Conservation (phyloP, 1,140 invertebrate species). For the Centruroides sculpturatus region DNA sequence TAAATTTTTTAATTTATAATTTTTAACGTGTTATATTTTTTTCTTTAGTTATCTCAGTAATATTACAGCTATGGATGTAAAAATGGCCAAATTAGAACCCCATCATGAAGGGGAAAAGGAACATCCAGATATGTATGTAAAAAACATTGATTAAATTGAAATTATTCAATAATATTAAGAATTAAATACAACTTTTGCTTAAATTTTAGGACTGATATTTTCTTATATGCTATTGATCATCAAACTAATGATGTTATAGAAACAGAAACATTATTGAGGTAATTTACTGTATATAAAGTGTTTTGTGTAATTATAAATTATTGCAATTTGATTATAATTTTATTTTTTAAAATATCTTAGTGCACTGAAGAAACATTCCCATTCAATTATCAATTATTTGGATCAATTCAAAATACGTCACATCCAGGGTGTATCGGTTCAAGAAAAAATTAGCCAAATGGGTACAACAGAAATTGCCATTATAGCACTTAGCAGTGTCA, state of each 20-base stretch:
- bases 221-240: constrained; percentile 66
- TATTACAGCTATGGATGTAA: constrained; percentile 56
- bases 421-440: constrained; percentile 24
- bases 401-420: constrained; percentile 37
- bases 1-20: not conserved
- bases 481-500: constrained; percentile 54
- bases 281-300: constrained; percentile 20
- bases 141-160: not conserved
- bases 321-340: too few species aligned
- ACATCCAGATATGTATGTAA: constrained; percentile 48
- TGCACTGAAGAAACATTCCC: constrained; percentile 35
- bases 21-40: constrained; percentile 11
- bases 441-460: constrained; percentile 36
- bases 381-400: constrained; percentile 41
- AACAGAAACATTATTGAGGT: constrained; percentile 59
- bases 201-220: constrained; percentile 59
- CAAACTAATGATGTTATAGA: constrained; percentile 62
- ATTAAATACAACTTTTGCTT: constrained; percentile 4
- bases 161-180: not conserved
- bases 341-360: not conserved
- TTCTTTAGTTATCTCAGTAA: constrained; percentile 41
- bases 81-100: constrained; percentile 57
- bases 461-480: constrained; percentile 64
- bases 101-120: constrained; percentile 42
- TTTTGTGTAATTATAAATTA: too few species aligned